Evolutionary conservation across 2,888 invertebrate genomes (phyloP).

Genomic region (Drosophila longiperda): DNA sequence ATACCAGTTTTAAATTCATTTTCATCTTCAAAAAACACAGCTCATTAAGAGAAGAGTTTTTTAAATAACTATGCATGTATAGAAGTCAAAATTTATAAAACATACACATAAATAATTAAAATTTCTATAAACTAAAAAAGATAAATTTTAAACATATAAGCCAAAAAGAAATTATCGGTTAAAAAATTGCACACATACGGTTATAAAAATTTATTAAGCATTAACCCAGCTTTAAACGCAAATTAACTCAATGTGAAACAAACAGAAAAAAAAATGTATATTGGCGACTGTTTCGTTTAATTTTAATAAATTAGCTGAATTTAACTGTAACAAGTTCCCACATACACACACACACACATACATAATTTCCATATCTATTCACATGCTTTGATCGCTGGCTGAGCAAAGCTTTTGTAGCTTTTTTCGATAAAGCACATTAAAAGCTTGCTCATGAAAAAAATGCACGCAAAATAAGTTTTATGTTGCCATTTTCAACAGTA

Average conservation of each 20-base stretch:
- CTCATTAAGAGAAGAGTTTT: conserved; percentile 1
- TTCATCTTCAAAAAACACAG: conserved; percentile 18
- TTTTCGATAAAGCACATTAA: conserved; percentile 34
- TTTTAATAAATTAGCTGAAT: conserved; percentile 9
- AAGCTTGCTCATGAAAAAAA: conserved; percentile 27
- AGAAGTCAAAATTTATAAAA: conserved; percentile 6
- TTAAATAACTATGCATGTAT: conserved; percentile 32
- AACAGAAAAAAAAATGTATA: neutral
- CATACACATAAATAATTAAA: conserved; percentile 17
- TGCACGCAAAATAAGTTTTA: conserved; percentile 31
- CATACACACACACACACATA: neutral
- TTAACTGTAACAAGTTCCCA: conserved; percentile 14
- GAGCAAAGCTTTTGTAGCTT: conserved; percentile 47
- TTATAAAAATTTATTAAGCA: conserved; percentile 28
- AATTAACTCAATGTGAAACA: neutral
- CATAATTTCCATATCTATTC: conserved; percentile 12
- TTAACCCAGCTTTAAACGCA: neutral
- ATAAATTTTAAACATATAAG: conserved; percentile 2
- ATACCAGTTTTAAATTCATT: neutral
- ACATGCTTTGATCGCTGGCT: conserved; percentile 28
- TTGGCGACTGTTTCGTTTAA: conserved; percentile 14
- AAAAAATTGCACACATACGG: conserved; percentile 22
- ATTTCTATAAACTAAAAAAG: conserved; percentile 15
- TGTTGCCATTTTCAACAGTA: conserved; percentile 19
- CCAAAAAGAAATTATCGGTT: conserved; percentile 4